Evolutionary conservation across 2,113 vertebrate genomes (phyloP).

Genomic region (Spheniscus mendiculus): DNA sequence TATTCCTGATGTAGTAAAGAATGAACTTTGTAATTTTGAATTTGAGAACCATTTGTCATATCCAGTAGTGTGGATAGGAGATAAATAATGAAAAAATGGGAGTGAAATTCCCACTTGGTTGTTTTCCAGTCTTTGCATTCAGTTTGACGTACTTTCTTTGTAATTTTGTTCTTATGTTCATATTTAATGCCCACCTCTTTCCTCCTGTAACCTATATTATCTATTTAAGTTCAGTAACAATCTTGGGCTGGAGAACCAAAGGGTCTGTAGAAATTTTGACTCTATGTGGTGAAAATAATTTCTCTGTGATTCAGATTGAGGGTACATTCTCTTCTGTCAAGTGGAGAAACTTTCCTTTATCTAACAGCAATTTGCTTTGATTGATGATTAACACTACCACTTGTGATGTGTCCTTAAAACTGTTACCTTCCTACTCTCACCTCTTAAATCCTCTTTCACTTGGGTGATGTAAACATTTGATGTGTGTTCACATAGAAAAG

Average conservation of each 20-base stretch:
- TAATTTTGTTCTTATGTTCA: background rate
- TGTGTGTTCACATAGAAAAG: background rate
- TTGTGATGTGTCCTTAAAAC: conserved; percentile 2
- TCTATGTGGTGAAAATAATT: background rate
- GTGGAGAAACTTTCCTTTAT: background rate
- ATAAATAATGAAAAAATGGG: background rate
- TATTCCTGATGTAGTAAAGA: background rate
- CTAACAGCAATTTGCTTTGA: background rate
- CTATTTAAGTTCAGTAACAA: background rate
- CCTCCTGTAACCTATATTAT: background rate
- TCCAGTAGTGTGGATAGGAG: background rate
- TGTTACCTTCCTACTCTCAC: background rate
- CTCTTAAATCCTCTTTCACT: background rate
- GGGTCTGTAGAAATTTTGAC: background rate
- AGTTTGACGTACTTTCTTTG: background rate
- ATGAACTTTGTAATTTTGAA: background rate
- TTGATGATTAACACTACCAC: background rate
- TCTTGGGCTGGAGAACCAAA: background rate
- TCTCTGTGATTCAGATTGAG: background rate
- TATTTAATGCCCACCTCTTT: background rate
- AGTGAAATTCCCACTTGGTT: background rate
- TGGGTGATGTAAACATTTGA: background rate
- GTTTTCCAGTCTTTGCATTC: background rate
- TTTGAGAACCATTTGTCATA: background rate
- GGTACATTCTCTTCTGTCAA: background rate